Conservation (phyloP, 1,140 invertebrate genomes). For the Drosophila teissieri region DNA sequence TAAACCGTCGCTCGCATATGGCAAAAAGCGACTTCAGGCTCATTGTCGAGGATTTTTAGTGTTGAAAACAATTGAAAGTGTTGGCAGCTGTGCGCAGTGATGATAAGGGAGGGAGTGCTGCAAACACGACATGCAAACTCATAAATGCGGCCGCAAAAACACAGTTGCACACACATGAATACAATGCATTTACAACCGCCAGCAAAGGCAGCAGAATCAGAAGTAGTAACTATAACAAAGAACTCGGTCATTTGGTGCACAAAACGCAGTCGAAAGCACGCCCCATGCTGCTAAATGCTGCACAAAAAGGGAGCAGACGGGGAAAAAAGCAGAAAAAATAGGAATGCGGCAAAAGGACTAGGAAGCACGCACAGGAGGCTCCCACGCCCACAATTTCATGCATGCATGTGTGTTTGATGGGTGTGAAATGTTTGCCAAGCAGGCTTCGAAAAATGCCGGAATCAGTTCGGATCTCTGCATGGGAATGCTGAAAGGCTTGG, state of each 20-base stretch:
- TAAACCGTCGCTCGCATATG: constrained; percentile 15
- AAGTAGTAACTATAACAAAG: constrained; percentile 57
- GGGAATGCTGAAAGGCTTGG: background rate
- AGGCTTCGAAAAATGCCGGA: constrained; percentile 26
- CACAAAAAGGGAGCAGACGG: constrained; percentile 29
- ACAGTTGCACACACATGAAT: constrained; percentile 26
- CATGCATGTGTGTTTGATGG: constrained; percentile 29
- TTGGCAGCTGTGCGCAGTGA: constrained; percentile 23
- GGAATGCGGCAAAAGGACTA: constrained; percentile 32
- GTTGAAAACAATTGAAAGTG: constrained; percentile 68
- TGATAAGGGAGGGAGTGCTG: constrained; percentile 9
- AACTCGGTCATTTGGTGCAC: constrained; percentile 76
- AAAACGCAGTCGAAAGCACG: constrained; percentile 60
- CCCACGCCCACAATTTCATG: constrained; percentile 16
- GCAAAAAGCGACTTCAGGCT: constrained; percentile 18
- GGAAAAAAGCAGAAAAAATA: constrained; percentile 31
- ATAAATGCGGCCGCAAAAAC: constrained; percentile 46
- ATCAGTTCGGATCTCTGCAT: background rate
- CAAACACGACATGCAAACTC: constrained; percentile 46
- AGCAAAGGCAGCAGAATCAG: constrained; percentile 19
- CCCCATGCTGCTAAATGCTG: constrained; percentile 66
- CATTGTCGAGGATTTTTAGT: constrained; percentile 47
- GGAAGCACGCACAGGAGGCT: constrained; percentile 20
- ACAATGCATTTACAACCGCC: constrained; percentile 32
- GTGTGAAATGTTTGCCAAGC: constrained; percentile 27